Base-by-base conservation (phyloP, 2,113 vertebrate genomes). In the Grammomys surdaster region DNA sequence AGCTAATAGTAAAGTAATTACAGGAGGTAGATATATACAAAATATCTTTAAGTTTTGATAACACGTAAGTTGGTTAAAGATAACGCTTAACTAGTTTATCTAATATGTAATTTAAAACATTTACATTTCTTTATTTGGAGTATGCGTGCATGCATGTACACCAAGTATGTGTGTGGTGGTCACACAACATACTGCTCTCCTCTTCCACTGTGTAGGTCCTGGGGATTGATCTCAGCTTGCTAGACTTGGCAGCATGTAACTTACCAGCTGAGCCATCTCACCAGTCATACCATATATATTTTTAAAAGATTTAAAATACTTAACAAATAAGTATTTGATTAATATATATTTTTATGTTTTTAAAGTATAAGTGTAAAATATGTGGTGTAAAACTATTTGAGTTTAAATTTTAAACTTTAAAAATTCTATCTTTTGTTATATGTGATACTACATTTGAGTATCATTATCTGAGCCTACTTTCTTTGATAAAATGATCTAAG, bases 261-360 rank as follows among this genome's bases (percentile, higher is more conserved):
- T 67, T 8, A 33, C 16, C 63, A 33, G 43, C 63, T 48, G 63
- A 67, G 60, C 63, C 7, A 6, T 36, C 28, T 48, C 40, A 86
- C 40, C 31, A 46, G 26, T 28, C 9, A 20, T 28, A 86, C 12
- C 40, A 86, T 8, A 31, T 8, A 65, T 46, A 85, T 31, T 65
- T 84, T 60, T 40, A 5, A 40, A 63, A 65, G 26, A 75, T 36
- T 87, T 92, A 88, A 93, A 94, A 85, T 73, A 86, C 24, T 28
- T 20, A 95, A 26, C 36, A 92, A 90, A 4, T 88, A 85, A 94
- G 31, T 80, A 40, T 60, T 93, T 80, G n/a, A 89, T 92, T 93
- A 33, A 69, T 19, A 72, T 65, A 69, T 75, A 70, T 60, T 93
- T 17, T 95, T 95, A 76, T 65, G 46, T 12, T 88, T 82, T 54